phyloP scores from a whole-genome alignment of 2,113 vertebrate species.

The Catharus fuscescens region DNA sequence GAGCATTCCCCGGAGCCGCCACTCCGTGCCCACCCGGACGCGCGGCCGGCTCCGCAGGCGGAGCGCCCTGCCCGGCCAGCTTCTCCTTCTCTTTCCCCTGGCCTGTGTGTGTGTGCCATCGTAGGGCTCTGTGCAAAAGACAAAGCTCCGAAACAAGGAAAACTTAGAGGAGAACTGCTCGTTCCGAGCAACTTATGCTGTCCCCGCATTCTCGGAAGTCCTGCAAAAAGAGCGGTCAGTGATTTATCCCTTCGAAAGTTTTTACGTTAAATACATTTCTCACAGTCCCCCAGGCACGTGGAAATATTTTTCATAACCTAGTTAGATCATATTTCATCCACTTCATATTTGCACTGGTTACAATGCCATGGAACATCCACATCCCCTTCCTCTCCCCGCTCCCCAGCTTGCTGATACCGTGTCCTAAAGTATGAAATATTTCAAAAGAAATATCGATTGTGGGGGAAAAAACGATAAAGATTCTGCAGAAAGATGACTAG shows the following conservation, averaged over 20 bases:
- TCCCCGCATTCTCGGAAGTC: neutral
- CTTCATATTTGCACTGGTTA: neutral
- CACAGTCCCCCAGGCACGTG: neutral
- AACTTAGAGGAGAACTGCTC: neutral
- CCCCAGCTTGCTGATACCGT: neutral
- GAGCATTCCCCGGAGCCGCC: neutral
- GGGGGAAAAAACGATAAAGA: neutral
- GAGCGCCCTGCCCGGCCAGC: neutral
- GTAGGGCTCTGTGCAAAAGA: slow-evolving; percentile 3
- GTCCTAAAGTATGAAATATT: neutral
- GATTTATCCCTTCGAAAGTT: slow-evolving; percentile 11
- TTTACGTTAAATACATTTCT: slow-evolving; percentile 27
- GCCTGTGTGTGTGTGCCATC: neutral
- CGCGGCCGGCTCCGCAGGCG: neutral
- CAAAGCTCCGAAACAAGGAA: neutral
- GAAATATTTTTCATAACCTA: slow-evolving; percentile 32
- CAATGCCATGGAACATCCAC: neutral
- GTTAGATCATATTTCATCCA: neutral
- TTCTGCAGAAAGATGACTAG: neutral
- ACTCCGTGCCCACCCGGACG: neutral
- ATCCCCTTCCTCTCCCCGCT: neutral
- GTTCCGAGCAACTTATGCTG: neutral
- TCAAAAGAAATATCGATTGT: neutral
- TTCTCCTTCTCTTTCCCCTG: neutral
- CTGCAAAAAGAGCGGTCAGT: slow-evolving; percentile 18